A percentile compares a stretch with the other conserved stretches of the same genome.
phyloP scores from a whole-genome alignment of 1,140 invertebrate species.

The Dendroctonus ponderosae region DNA sequence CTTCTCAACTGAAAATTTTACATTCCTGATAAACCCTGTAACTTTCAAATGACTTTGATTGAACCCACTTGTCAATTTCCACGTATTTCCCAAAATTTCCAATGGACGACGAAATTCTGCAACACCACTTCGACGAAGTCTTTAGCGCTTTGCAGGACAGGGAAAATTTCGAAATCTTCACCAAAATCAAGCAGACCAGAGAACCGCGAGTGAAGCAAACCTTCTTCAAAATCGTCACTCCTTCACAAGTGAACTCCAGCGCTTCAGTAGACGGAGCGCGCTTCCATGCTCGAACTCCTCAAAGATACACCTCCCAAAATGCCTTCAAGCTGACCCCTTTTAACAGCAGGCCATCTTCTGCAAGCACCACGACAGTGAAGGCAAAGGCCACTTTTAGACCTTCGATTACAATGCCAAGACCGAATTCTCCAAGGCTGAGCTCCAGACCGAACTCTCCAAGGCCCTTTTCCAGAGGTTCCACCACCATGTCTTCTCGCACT shows the following conservation, averaged over 20 bases:
- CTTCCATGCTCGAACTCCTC: not conserved
- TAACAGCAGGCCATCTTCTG: slow-evolving; percentile 9
- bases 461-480: not conserved
- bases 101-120: slow-evolving; percentile 35
- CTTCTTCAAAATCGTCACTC: slow-evolving; percentile 28
- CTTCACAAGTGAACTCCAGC: slow-evolving; percentile 9
- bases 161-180: slow-evolving; percentile 39
- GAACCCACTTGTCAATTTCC: not conserved
- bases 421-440: not conserved
- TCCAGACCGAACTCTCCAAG: slow-evolving; percentile 13
- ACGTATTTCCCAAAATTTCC: slow-evolving; percentile 22
- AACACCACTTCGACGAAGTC: slow-evolving; percentile 38
- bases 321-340: slow-evolving; percentile 2
- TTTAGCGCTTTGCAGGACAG: slow-evolving; percentile 34
- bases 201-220: slow-evolving; percentile 28
- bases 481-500: slow-evolving; percentile 1
- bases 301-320: not conserved
- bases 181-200: slow-evolving; percentile 20
- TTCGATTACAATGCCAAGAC: not conserved
- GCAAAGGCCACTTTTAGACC: slow-evolving; percentile 14
- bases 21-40: too few relatives aligned
- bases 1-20: too few relatives aligned
- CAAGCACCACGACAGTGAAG: slow-evolving; percentile 5
- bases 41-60: too few relatives aligned
- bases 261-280: not conserved